Evolutionary conservation across 2,113 vertebrate species (phyloP).

Genomic region (Hiodon alosoides): DNA sequence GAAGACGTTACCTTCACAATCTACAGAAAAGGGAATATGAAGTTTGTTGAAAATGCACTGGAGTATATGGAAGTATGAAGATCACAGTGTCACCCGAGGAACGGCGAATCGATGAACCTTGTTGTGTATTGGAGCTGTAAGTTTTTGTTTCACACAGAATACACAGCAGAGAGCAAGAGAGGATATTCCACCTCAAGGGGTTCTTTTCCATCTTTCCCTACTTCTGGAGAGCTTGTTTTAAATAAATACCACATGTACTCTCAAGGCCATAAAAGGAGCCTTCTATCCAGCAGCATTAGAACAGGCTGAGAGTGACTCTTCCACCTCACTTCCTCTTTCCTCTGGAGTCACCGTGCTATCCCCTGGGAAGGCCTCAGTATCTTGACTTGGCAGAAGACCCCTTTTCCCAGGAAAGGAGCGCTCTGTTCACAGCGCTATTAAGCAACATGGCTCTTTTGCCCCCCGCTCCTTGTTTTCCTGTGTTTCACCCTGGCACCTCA

Average conservation of each 20-base stretch:
- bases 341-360: conserved; percentile 63
- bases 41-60: no score
- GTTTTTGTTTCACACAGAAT: background rate
- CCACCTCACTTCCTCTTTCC: conserved; percentile 60
- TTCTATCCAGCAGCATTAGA: conserved; percentile 53
- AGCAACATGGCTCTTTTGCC: conserved; percentile 66
- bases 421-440: conserved; percentile 62
- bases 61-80: no score
- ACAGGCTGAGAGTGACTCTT: conserved; percentile 46
- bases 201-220: conserved; percentile 51
- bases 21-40: no score
- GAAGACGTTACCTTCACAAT: background rate
- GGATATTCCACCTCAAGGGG: conserved; percentile 45
- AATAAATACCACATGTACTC: conserved; percentile 65
- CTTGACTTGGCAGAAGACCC: conserved; percentile 74
- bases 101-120: no score
- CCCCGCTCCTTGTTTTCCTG: background rate
- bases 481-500: conserved; percentile 6
- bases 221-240: conserved; percentile 55
- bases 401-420: conserved; percentile 86
- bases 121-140: no score
- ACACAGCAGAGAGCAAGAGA: conserved; percentile 51
- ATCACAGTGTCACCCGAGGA: no score
- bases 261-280: conserved; percentile 30
- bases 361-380: conserved; percentile 73